Evolutionary conservation across 2,113 vertebrate genomes (phyloP).

Genomic region (Tichodroma muraria): DNA sequence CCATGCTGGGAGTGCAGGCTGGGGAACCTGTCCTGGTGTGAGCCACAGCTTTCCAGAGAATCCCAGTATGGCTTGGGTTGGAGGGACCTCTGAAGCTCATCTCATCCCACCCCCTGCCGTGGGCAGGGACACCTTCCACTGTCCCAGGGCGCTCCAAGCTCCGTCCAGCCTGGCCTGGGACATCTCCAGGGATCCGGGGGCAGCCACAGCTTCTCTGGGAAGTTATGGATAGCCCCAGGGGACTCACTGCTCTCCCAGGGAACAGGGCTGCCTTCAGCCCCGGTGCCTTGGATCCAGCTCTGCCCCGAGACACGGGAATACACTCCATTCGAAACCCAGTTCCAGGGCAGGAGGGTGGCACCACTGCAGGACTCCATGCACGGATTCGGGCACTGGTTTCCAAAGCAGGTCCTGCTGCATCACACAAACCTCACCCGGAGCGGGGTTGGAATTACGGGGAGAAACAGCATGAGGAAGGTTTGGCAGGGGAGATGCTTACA

Average conservation of each 20-base stretch:
- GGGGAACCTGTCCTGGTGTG: accelerated
- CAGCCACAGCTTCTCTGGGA: background rate
- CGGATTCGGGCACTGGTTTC: accelerated
- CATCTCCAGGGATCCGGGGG: background rate
- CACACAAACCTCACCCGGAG: accelerated
- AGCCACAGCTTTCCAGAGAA: background rate
- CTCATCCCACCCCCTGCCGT: background rate
- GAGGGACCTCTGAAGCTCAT: background rate
- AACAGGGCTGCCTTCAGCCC: background rate
- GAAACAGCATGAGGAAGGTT: accelerated
- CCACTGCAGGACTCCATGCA: accelerated
- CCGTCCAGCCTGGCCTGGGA: accelerated
- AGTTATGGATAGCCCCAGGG: accelerated
- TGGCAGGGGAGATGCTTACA: too few species aligned
- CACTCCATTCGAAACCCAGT: accelerated
- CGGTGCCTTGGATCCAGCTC: accelerated
- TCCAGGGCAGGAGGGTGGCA: accelerated
- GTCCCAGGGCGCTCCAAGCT: background rate
- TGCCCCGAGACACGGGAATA: accelerated
- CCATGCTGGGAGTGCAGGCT: accelerated
- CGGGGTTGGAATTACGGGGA: background rate
- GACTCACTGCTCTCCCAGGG: background rate
- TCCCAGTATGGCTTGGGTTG: accelerated
- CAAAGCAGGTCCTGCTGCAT: background rate
- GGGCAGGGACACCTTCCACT: background rate